Evolutionary conservation across 2,797 vertebrate genomes (phyloP).

Genomic region (Ceyx erithaca): DNA sequence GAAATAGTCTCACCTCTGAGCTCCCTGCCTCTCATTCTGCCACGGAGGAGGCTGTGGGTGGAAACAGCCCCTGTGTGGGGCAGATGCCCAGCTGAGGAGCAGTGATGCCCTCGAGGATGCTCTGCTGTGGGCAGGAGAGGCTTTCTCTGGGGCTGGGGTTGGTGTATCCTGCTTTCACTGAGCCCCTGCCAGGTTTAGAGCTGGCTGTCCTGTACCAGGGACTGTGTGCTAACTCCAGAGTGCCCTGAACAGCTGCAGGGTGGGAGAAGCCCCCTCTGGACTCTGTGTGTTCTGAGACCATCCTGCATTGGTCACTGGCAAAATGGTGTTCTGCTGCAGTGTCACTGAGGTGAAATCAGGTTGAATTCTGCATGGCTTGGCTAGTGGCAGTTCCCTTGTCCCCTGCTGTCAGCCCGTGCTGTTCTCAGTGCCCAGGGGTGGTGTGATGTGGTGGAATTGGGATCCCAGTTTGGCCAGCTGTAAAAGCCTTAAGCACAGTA

Average conservation of each 20-base stretch:
- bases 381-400: not conserved
- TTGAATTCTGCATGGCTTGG: not conserved
- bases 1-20: accelerated
- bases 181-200: not conserved
- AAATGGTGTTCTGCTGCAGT: not conserved
- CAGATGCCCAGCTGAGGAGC: accelerated
- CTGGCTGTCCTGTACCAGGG: not conserved
- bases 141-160: not conserved
- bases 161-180: not conserved
- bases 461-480: not conserved
- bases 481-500: not conserved
- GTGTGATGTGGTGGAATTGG: not conserved
- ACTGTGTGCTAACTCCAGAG: not conserved
- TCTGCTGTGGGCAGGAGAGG: not conserved
- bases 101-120: not conserved
- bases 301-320: not conserved
- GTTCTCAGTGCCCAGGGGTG: accelerated
- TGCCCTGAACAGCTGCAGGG: slow-evolving; percentile 33
- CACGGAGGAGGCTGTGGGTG: not conserved
- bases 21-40: not conserved
- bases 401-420: not conserved
- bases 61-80: not conserved
- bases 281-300: not conserved
- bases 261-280: not conserved
- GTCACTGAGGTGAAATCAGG: not conserved